A percentile compares a stretch with the other conserved stretches of the same genome.
Evolutionary conservation across 2,888 invertebrate genomes (phyloP).

Genomic region (Oligia strigilis): DNA sequence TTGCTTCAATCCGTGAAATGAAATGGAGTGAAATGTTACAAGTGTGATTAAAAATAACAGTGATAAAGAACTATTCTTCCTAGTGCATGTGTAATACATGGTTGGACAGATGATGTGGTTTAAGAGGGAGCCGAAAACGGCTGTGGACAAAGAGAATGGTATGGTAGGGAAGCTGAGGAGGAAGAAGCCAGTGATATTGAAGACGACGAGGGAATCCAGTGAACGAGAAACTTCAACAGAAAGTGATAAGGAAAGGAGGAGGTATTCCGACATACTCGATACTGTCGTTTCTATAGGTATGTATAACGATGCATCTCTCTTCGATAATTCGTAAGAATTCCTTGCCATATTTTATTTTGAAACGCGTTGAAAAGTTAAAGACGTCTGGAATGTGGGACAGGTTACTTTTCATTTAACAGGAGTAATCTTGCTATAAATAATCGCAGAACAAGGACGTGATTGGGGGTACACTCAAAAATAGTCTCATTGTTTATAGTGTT

Average conservation of each 20-base stretch:
- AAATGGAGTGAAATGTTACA: slow-evolving; percentile 47
- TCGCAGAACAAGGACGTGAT: slow-evolving; percentile 58
- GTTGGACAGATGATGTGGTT: slow-evolving; percentile 87
- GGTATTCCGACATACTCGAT: slow-evolving; percentile 87
- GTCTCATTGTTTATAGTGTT: slow-evolving; percentile 41
- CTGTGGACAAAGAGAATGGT: slow-evolving; percentile 84
- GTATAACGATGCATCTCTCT: slow-evolving; percentile 51
- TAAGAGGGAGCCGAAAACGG: slow-evolving; percentile 85
- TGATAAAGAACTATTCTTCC: slow-evolving; percentile 43
- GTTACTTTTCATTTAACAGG: slow-evolving; percentile 49
- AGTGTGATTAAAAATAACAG: slow-evolving; percentile 53
- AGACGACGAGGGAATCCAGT: slow-evolving; percentile 86
- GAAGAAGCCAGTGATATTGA: slow-evolving; percentile 83
- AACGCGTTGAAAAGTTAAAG: slow-evolving; percentile 18
- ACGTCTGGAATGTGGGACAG: slow-evolving; percentile 55
- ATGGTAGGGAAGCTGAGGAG: slow-evolving; percentile 82
- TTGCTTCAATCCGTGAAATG: slow-evolving; percentile 46
- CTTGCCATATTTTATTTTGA: slow-evolving; percentile 69
- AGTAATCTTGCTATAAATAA: slow-evolving; percentile 46
- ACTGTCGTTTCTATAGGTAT: slow-evolving; percentile 84
- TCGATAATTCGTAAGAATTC: slow-evolving; percentile 56
- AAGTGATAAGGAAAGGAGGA: slow-evolving; percentile 86
- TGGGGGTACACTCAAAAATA: slow-evolving; percentile 40
- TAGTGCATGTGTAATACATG: slow-evolving; percentile 62
- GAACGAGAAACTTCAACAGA: slow-evolving; percentile 88